Base-by-base conservation (phyloP, 1,140 invertebrate genomes). In the Drusus annulatus region DNA sequence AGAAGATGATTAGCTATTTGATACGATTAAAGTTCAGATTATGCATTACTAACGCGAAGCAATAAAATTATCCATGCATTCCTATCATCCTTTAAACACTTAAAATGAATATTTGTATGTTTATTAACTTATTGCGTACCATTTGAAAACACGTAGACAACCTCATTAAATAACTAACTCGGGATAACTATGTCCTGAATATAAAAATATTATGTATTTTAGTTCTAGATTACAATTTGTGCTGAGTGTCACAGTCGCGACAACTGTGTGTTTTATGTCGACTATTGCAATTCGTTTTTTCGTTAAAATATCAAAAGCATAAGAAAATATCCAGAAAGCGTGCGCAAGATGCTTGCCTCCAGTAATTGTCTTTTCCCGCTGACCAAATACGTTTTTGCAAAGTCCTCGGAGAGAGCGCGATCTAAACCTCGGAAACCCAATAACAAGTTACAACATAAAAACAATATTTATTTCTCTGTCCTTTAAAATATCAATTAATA, bases 191-290 rank as follows among this genome's bases (percentile, higher is more conserved):
- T 31, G 25, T 74, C 23, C 19, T 75, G 78, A 63, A 74, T 79
- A 79, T 25, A 79, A 79, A 79, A 79, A 79, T 79, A n/a, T n/a
- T n/a, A 79, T 74, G 69, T 31, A 56, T 71, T 78, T n/a, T 79
- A 71, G 71, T 25, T 63, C 68, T 79, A 79, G 74, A 79, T 62
- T 79, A 79, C 78, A 51, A 75, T 79, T 79, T 79, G 77, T 79
- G 77, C 77, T 78, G 28, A 28, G 58, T 68, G 21, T 78, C 50
- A 76, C 58, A 62, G 17, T 52, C 51, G 31, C 60, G 60, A 76
- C 16, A 28, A 50, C 58, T 75, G 75, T 62, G 75, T 62, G 63
- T 75, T 45, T 10, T 54, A 63, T 63, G 21, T 50, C 36, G 60
- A 62, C 21, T 63, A 25, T 68, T 21, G 77, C 50, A 23, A 31